Base-by-base conservation (phyloP, 53 echinoderm and acorn worm genomes). In the Holothuria leucospilota region DNA sequence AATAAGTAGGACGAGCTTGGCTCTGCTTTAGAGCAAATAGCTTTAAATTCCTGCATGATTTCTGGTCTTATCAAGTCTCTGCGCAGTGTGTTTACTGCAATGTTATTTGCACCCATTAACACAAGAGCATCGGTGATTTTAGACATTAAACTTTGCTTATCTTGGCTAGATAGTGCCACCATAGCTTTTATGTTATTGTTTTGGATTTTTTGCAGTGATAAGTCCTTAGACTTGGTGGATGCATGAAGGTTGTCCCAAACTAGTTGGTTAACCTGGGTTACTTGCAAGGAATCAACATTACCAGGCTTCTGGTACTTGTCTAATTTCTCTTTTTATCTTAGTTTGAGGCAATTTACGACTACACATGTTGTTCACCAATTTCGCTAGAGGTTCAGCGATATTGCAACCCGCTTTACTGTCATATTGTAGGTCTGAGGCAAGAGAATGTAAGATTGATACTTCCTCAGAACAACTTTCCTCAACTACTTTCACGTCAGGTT, bases 141-240 rank as follows among this genome's bases (percentile, higher is more conserved):
- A 26, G 61, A 16, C 81, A 81, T 81, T 20, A 81, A 6, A 61
- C 6, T 61, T 61, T 81, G 21, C 26, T 81, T 81, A 20, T 59
- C 81, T n/a, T n/a, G 13, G 30, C 14, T 30, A 61, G 81, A 26
- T 59, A 80, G 34, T 28, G 81, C 81, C n/a, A 81, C 38, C 81
- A 81, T 60, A n/a, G 81, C 81, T 81, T 61, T 59, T 28, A 59
- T 30, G 61, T 81, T 81, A 13, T 20, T 27, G 25, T 6, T 81
- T 59, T 81, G 81, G 62, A 81, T 59, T 81, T 81, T 81, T 81
- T 80, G 81, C 59, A 81, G 24, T 25, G 80, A 80, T 27, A 81
- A 34, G 62, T 81, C 81, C 39, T 59, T 9, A 21, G 81, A 59
- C 30, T 81, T 81, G 21, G 81, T 81, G 20, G 81, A n/a, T 20